phyloP scores from a whole-genome alignment of 2,113 vertebrate genomes.

The Camarhynchus parvulus region DNA sequence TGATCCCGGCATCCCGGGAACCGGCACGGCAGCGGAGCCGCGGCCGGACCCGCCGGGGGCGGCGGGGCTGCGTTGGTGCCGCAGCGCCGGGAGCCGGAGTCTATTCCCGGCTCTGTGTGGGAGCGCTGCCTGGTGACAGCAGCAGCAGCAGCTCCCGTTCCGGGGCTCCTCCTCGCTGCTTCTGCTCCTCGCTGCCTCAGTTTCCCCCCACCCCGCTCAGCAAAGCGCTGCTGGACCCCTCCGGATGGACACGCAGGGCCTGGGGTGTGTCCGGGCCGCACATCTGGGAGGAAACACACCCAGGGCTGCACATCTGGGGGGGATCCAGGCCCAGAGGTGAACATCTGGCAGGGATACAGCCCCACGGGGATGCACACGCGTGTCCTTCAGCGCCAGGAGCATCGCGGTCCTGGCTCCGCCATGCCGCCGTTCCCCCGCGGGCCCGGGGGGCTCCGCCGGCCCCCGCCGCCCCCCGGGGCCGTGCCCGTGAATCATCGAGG shows the following conservation, averaged over 20 bases:
- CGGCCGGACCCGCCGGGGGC: background rate
- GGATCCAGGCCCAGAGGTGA: background rate
- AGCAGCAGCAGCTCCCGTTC: background rate
- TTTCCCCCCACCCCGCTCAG: background rate
- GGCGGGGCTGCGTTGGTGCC: background rate
- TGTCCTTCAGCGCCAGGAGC: background rate
- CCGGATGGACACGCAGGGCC: background rate
- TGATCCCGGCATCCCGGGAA: accelerated
- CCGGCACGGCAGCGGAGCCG: background rate
- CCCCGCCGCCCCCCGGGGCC: background rate
- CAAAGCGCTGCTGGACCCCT: accelerated
- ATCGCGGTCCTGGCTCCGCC: background rate
- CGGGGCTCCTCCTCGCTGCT: background rate
- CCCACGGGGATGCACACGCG: accelerated
- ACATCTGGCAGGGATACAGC: background rate
- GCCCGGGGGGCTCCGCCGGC: background rate
- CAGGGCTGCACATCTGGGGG: background rate
- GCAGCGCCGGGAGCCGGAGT: background rate
- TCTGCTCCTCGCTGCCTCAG: background rate
- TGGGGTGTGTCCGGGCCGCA: background rate
- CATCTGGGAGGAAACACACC: background rate
- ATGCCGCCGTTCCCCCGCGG: accelerated
- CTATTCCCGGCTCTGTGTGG: constrained; percentile 56
- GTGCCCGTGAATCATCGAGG: background rate
- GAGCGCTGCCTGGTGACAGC: constrained; percentile 46